Conservation (phyloP, 2,888 invertebrate genomes). For the Ashinkailepas kermadecensis region DNA sequence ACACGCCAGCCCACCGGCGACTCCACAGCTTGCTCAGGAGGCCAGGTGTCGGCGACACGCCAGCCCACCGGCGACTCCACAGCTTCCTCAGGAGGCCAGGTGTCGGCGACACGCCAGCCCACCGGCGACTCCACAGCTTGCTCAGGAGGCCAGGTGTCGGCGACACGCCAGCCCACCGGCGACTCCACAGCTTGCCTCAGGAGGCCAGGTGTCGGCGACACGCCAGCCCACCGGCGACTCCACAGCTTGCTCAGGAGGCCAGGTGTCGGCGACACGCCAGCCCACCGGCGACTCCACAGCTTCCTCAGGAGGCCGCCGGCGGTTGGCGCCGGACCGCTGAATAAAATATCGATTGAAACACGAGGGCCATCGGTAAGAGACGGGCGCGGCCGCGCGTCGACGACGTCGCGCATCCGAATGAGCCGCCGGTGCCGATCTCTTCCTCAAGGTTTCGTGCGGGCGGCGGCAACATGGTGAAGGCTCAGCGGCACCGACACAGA, state of each 20-base stretch:
- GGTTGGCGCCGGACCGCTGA: background rate
- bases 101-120: no score
- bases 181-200: background rate
- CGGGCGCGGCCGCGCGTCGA: background rate
- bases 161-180: background rate
- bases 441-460: background rate
- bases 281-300: background rate
- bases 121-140: no score
- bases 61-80: background rate
- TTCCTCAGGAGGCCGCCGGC: background rate
- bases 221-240: background rate
- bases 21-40: no score
- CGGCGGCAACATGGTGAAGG: no score
- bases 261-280: background rate
- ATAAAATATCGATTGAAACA: background rate
- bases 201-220: background rate
- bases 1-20: no score
- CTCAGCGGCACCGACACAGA: no score
- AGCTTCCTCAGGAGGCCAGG: background rate
- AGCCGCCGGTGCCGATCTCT: background rate
- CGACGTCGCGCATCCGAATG: background rate
- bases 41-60: background rate
- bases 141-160: background rate
- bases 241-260: background rate
- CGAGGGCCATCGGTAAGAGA: conserved; percentile 9